Conservation (phyloP, 2,888 invertebrate genomes). For the Podabrus alpinus region DNA sequence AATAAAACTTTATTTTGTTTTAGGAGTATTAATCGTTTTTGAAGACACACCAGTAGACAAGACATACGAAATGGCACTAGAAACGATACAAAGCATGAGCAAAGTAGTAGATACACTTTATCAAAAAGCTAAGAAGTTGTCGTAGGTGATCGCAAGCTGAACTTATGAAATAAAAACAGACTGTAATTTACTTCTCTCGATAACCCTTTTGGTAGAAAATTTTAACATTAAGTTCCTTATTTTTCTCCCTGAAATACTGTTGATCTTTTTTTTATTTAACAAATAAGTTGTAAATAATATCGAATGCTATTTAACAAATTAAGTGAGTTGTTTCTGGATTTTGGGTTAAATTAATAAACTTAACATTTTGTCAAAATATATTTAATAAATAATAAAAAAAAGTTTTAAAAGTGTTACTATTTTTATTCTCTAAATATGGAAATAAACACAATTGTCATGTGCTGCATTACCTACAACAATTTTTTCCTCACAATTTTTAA, state of each 20-base stretch:
- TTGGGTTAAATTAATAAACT: neutral
- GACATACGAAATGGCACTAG: slow-evolving; percentile 96
- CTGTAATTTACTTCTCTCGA: slow-evolving; percentile 27
- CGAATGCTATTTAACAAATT: neutral
- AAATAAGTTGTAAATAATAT: slow-evolving; percentile 1
- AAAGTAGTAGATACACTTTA: slow-evolving; percentile 99
- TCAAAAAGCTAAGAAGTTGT: slow-evolving; percentile 98
- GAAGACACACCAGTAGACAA: slow-evolving; percentile 94
- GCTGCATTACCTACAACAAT: neutral
- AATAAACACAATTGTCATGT: neutral
- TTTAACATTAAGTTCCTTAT: slow-evolving; percentile 6
- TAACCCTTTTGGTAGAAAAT: slow-evolving; percentile 19
- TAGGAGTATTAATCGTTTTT: slow-evolving; percentile 92
- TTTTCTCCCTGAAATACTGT: slow-evolving; percentile 11
- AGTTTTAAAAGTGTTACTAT: neutral
- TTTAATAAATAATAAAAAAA: neutral
- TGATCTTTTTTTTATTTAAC: slow-evolving; percentile 21
- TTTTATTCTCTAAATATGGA: neutral
- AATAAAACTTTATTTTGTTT: slow-evolving; percentile 38
- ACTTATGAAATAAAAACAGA: slow-evolving; percentile 23
- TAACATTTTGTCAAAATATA: neutral
- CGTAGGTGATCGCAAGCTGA: slow-evolving; percentile 61
- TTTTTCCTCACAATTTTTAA: neutral
- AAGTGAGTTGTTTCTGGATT: neutral
- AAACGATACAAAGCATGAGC: slow-evolving; percentile 98